A percentile compares a stretch with the other conserved stretches of the same genome.
Conservation (phyloP, 2,113 vertebrate species). For the Sphaerodactylus townsendi region DNA sequence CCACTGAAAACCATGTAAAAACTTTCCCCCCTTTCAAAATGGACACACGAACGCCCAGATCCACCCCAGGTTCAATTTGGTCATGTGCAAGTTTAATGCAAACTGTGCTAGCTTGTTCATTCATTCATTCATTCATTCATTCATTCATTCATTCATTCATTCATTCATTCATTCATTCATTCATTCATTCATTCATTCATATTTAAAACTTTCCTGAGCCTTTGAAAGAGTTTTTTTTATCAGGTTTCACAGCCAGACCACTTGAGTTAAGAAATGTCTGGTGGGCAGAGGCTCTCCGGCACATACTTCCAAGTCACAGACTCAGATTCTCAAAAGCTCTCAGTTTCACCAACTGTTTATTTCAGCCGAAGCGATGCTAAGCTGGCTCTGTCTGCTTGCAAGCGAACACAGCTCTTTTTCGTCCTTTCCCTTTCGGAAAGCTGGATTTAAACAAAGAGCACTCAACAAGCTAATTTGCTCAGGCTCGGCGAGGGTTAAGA, state of each 20-base stretch:
- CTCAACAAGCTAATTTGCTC: accelerated
- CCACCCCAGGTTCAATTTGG: neutral
- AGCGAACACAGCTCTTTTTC: accelerated
- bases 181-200: neutral
- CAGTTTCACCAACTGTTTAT: neutral
- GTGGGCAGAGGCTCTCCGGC: slow-evolving; percentile 44
- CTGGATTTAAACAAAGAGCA: accelerated
- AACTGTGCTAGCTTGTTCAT: neutral
- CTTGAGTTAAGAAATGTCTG: slow-evolving; percentile 51
- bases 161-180: neutral
- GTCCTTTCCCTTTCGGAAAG: neutral
- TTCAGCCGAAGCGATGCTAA: neutral
- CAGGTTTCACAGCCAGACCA: slow-evolving; percentile 30
- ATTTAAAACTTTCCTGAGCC: slow-evolving; percentile 8
- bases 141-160: neutral
- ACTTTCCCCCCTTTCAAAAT: neutral
- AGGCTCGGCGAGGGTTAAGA: slow-evolving; percentile 8
- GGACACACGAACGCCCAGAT: neutral
- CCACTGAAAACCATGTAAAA: neutral
- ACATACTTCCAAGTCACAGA: slow-evolving; percentile 26
- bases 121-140: neutral
- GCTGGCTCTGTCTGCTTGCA: neutral
- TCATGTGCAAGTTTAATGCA: neutral
- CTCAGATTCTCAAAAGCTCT: accelerated
- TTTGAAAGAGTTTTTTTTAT: slow-evolving; percentile 46